A percentile compares a stretch with the other conserved stretches of the same genome.
Evolutionary conservation across 2,888 invertebrate genomes (phyloP).

Genomic region (Bombyx huttoni): DNA sequence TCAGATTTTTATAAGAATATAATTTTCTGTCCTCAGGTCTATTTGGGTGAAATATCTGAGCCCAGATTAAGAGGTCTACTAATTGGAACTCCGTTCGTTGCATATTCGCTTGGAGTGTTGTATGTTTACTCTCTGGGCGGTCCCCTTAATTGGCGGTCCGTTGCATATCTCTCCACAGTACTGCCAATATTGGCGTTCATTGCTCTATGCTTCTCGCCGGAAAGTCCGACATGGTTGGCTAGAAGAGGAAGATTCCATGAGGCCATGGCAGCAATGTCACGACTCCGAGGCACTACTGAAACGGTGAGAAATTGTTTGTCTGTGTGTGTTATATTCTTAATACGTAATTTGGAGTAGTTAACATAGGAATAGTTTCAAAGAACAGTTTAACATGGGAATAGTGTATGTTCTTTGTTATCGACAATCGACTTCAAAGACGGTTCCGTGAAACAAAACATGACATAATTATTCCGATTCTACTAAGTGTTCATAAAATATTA

Average conservation of each 20-base stretch:
- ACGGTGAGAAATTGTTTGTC: conserved; percentile 46
- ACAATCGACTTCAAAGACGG: no score
- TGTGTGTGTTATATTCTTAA: no score
- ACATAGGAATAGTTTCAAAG: no score
- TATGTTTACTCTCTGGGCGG: conserved; percentile 81
- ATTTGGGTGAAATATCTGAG: conserved; percentile 83
- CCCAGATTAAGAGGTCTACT: conserved; percentile 78
- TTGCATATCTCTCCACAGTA: conserved; percentile 75
- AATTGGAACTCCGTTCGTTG: conserved; percentile 80
- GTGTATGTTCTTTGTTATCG: no score
- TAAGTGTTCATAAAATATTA: no score
- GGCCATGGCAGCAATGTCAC: conserved; percentile 71
- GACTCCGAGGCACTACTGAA: conserved; percentile 73
- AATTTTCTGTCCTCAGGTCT: conserved; percentile 64
- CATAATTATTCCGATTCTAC: no score
- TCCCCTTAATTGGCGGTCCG: conserved; percentile 77
- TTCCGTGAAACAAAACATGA: no score
- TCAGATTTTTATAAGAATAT: background rate
- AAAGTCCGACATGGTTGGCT: conserved; percentile 83
- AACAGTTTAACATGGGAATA: no score
- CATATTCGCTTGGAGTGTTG: conserved; percentile 82
- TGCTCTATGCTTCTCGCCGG: conserved; percentile 78
- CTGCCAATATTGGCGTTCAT: conserved; percentile 74
- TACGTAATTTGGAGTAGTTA: no score
- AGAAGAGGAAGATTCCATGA: conserved; percentile 71